phyloP scores from a whole-genome alignment of 2,888 invertebrate species.

The Epinotia ramella region DNA sequence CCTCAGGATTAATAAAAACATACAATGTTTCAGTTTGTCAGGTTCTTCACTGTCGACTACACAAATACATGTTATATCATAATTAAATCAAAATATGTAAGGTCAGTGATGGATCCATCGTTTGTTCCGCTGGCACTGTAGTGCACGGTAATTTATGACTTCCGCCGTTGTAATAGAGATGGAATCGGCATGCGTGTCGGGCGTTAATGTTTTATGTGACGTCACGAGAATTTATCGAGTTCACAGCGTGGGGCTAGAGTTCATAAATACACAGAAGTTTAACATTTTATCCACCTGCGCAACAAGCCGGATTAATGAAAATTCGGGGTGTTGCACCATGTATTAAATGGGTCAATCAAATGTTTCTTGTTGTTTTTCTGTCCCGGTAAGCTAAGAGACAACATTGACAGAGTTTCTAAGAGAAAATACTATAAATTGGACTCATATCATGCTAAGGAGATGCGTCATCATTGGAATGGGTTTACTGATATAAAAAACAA shows the following conservation, averaged over 20 bases:
- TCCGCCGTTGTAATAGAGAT: conserved; percentile 27
- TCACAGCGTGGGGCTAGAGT: neutral
- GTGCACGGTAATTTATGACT: conserved; percentile 23
- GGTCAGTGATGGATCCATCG: neutral
- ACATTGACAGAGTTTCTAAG: too few species aligned
- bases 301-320: too few species aligned
- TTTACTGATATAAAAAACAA: too few species aligned
- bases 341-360: too few species aligned
- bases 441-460: too few species aligned
- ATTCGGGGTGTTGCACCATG: too few species aligned
- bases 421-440: too few species aligned
- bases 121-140: neutral
- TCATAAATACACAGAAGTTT: conserved; percentile 8
- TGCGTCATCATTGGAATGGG: too few species aligned
- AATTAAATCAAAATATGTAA: neutral
- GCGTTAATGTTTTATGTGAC: conserved; percentile 36
- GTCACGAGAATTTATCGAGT: conserved; percentile 27
- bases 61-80: neutral
- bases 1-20: too few species aligned
- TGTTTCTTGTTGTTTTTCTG: too few species aligned
- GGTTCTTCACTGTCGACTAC: neutral
- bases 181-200: conserved; percentile 16
- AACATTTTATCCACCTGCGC: neutral
- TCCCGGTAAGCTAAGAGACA: too few species aligned
- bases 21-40: neutral